phyloP scores from a whole-genome alignment of 2,797 vertebrate genomes.

The Chaetodon trifasciatus region DNA sequence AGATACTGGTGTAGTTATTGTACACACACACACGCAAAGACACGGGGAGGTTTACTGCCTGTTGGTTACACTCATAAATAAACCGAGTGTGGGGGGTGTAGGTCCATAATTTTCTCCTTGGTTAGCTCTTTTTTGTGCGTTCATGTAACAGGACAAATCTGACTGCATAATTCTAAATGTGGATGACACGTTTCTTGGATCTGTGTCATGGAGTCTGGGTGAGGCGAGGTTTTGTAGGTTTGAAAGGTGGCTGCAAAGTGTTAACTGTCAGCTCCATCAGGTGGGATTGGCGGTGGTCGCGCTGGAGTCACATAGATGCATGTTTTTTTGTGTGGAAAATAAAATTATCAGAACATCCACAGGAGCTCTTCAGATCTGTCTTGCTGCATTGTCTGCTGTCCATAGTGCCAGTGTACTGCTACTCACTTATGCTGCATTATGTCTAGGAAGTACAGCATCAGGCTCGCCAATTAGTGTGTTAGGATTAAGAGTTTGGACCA shows the following conservation, averaged over 20 bases:
- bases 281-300: conserved; percentile 50
- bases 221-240: conserved; percentile 10
- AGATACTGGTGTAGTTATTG: conserved; percentile 25
- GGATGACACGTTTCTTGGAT: conserved; percentile 6
- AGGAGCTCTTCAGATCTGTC: not conserved
- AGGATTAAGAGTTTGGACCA: not conserved
- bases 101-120: not conserved
- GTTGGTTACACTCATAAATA: conserved; percentile 32
- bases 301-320: conserved; percentile 7
- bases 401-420: not conserved
- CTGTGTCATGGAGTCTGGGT: conserved; percentile 27
- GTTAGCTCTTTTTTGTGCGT: not conserved
- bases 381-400: not conserved
- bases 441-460: not conserved
- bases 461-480: not conserved
- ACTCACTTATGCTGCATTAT: not conserved
- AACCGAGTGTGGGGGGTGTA: not conserved
- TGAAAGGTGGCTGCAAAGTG: conserved; percentile 54
- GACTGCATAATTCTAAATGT: not conserved
- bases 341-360: not conserved
- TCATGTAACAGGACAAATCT: not conserved
- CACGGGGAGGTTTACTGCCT: not conserved
- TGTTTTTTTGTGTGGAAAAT: conserved; percentile 23
- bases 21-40: conserved; percentile 9
- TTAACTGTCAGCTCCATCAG: conserved; percentile 40